Base-by-base conservation (phyloP, 2,888 invertebrate genomes). In the Entomobrya multifasciata region DNA sequence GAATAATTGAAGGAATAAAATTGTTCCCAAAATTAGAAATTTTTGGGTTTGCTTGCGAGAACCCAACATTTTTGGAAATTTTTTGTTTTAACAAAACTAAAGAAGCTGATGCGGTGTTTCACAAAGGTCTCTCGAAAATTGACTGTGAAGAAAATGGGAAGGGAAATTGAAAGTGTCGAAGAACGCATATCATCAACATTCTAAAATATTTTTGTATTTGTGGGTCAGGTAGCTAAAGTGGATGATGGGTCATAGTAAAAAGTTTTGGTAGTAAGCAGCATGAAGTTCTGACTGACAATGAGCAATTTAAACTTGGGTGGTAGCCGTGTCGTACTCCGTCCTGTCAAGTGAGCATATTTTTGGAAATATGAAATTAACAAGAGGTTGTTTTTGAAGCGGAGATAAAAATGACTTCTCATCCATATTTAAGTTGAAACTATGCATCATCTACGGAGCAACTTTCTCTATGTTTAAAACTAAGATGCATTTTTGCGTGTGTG, bases 281-380 rank as follows among this genome's bases (percentile, higher is more conserved):
- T 17, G 52, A 52, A 20, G n/a, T 8, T 52, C 52, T 52, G 52
- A 52, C 52, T 52, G 52, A 52, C 52, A 52, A 52, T 52, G 52
- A 52, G 52, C 10, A 2, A 49, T 52, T 5, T 20, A 47, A 47
- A n/a, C n/a, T n/a, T n/a, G n/a, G n/a, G n/a, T n/a, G n/a, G n/a
- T n/a, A n/a, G n/a, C n/a, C n/a, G n/a, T n/a, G n/a, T n/a, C n/a
- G n/a, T n/a, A n/a, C n/a, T n/a, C n/a, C n/a, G n/a, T n/a, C n/a
- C n/a, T n/a, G n/a, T n/a, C n/a, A n/a, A n/a, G n/a, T n/a, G n/a
- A n/a, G n/a, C n/a, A n/a, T n/a, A n/a, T n/a, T n/a, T n/a, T n/a
- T n/a, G n/a, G n/a, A n/a, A n/a, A n/a, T n/a, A n/a, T n/a, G n/a
- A n/a, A n/a, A n/a, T n/a, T n/a, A n/a, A n/a, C n/a, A n/a, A n/a